Conservation (phyloP, 2,797 vertebrate genomes). For the Propithecus deckenii region DNA sequence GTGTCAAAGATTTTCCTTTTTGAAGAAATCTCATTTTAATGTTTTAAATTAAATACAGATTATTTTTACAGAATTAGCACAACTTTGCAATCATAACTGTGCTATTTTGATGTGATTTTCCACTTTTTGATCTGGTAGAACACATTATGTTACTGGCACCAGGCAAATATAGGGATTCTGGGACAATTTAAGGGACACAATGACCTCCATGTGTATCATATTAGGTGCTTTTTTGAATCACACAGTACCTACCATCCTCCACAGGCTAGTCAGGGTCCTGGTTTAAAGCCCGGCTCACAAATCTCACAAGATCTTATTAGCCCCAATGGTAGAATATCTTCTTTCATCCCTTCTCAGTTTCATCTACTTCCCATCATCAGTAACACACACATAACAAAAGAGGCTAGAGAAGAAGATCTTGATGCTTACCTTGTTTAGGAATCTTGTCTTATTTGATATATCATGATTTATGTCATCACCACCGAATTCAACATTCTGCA, state of each 20-base stretch:
- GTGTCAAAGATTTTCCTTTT: not conserved
- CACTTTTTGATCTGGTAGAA: not conserved
- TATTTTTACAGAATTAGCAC: not conserved
- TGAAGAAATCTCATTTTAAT: slow-evolving; percentile 18
- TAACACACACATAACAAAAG: not conserved
- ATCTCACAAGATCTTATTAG: slow-evolving; percentile 3
- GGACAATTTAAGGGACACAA: not conserved
- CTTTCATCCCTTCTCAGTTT: not conserved
- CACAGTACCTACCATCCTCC: not conserved
- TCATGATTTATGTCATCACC: not conserved
- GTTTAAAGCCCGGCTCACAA: not conserved
- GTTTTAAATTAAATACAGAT: slow-evolving; percentile 32
- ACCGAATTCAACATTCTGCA: not conserved
- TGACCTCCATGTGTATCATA: not conserved
- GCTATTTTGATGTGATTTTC: slow-evolving; percentile 2
- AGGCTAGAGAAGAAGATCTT: not conserved
- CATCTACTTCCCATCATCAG: not conserved
- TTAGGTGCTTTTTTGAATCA: not conserved
- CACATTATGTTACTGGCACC: not conserved
- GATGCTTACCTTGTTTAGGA: not conserved
- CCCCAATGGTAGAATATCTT: not conserved
- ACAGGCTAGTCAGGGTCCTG: not conserved
- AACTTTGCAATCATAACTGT: not conserved
- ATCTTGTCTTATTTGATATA: not conserved
- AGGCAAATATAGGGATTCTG: not conserved